A percentile compares a stretch with the other conserved stretches of the same genome.
Conservation (phyloP, 2,797 vertebrate species). For the Sciaenops ocellatus region DNA sequence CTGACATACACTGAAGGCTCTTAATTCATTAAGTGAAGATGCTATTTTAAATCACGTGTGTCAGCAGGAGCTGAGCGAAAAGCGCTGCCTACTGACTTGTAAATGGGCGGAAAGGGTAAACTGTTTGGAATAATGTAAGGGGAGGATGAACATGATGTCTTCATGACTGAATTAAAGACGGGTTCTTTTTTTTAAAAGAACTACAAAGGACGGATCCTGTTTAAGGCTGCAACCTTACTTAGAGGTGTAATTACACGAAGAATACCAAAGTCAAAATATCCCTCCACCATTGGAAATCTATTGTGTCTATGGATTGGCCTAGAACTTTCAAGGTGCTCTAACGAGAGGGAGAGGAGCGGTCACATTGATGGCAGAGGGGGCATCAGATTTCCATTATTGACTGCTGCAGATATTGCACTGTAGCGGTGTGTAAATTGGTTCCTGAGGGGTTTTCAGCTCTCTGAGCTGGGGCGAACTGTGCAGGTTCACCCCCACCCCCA, state of each 20-base stretch:
- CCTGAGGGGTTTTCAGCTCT: constrained; percentile 94
- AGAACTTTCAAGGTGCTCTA: constrained; percentile 91
- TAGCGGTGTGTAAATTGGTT: constrained; percentile 98
- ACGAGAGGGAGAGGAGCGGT: constrained; percentile 91
- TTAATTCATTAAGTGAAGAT: constrained; percentile 44
- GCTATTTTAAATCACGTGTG: constrained; percentile 35
- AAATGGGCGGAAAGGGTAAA: constrained; percentile 22
- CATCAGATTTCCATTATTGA: constrained; percentile 99
- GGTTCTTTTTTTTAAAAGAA: constrained; percentile 42
- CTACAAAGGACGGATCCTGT: constrained; percentile 43
- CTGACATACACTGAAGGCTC: constrained; percentile 3
- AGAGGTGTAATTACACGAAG: constrained; percentile 75
- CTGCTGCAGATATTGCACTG: constrained; percentile 97
- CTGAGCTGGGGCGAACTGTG: constrained; percentile 89
- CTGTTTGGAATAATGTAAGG: constrained; percentile 20
- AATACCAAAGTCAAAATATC: constrained; percentile 81
- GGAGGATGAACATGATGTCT: constrained; percentile 22
- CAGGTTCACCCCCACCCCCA: constrained; percentile 85
- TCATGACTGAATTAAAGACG: constrained; percentile 40
- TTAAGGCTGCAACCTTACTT: constrained; percentile 55
- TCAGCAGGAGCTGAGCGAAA: constrained; percentile 6
- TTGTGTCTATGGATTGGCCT: constrained; percentile 82
- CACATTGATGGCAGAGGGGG: constrained; percentile 92
- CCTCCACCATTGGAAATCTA: constrained; percentile 83
- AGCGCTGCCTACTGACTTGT: background rate